These are phyloP conservation scores for Lonchura striata DNA, from an alignment of 2,113 vertebrate species.

Conservation along the genomic window DNA sequence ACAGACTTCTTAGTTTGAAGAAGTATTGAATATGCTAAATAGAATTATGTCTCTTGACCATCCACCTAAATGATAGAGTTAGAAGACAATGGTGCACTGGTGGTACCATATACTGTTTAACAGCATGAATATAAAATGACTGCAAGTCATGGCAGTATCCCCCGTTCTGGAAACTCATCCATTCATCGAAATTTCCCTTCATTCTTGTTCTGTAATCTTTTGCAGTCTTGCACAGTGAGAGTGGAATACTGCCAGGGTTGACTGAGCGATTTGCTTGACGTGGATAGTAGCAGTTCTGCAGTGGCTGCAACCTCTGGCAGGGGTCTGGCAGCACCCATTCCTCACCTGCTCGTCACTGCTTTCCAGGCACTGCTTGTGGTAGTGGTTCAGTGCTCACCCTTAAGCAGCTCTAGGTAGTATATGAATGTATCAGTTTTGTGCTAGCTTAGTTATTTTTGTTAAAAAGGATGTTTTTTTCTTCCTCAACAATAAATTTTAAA, in stretches of 20 bases:
- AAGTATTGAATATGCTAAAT: neutral
- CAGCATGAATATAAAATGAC: neutral
- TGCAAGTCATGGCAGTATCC: neutral
- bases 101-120: neutral
- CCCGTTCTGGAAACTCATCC: neutral
- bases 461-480: neutral
- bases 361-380: neutral
- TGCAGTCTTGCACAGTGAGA: neutral
- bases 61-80: neutral
- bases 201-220: neutral
- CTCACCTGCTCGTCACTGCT: fast-evolving
- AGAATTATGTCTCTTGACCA: neutral
- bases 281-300: neutral
- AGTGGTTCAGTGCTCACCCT: neutral
- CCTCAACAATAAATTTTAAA: neutral
- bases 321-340: neutral
- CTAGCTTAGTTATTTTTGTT: neutral
- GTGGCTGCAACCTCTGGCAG: neutral
- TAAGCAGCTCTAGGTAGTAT: neutral
- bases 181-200: neutral
- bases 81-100: neutral
- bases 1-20: neutral
- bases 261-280: neutral
- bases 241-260: neutral
- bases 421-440: fast-evolving